A percentile compares a stretch with the other conserved stretches of the same genome.
Conservation (phyloP, 2,113 vertebrate genomes). For the Crotalus helleri region DNA sequence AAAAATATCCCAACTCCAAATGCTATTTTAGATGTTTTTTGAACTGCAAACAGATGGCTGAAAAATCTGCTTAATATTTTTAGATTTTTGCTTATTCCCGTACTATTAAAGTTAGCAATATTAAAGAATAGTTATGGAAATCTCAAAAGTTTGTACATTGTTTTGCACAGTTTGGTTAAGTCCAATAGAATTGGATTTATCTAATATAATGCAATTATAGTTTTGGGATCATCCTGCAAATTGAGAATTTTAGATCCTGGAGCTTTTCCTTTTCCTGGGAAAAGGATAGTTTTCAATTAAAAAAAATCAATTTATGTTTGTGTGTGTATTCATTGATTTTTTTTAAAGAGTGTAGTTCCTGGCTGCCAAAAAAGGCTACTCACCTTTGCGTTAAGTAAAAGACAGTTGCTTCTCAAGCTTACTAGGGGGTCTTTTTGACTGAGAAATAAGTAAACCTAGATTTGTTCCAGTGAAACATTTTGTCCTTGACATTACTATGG, state of each 20-base stretch:
- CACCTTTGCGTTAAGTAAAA: background rate
- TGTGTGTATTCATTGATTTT: background rate
- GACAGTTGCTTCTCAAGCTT: background rate
- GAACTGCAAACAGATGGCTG: background rate
- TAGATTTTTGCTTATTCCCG: background rate
- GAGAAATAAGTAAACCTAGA: background rate
- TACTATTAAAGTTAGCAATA: background rate
- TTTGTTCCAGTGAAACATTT: background rate
- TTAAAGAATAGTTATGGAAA: background rate
- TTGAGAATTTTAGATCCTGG: background rate
- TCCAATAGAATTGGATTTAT: background rate
- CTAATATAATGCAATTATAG: background rate
- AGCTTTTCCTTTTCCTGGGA: background rate
- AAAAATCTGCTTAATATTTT: background rate
- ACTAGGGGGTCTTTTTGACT: background rate
- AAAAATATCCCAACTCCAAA: background rate
- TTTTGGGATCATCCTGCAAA: background rate
- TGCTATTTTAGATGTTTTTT: background rate
- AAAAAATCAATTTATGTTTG: background rate
- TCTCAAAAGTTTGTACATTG: background rate
- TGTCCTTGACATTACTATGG: background rate
- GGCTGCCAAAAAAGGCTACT: background rate
- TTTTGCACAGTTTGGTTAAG: background rate
- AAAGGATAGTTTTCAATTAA: background rate
- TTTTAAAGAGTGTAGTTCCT: background rate